Evolutionary conservation across 37 sponge, comb jelly and placozoan genomes (phyloP).

Genomic region (Tethya wilhelma): DNA sequence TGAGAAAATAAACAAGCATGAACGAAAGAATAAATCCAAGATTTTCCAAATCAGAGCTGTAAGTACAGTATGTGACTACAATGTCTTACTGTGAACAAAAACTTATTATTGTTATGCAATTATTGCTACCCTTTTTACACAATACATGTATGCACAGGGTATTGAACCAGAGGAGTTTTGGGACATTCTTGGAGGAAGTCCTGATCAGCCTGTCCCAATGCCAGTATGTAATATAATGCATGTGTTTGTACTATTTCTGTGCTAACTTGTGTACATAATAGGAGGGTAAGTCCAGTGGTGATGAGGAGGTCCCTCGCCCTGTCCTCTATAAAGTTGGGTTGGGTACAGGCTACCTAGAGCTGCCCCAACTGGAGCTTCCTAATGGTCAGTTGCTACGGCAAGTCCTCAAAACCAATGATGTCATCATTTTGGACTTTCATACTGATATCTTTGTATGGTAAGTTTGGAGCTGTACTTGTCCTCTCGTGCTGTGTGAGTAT

Average conservation of each 20-base stretch:
- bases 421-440: slow-evolving; percentile 86
- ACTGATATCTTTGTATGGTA: slow-evolving; percentile 92
- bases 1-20: slow-evolving; percentile 92
- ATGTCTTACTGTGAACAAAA: not conserved
- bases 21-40: slow-evolving; percentile 75
- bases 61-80: not conserved
- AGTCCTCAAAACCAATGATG: slow-evolving; percentile 71
- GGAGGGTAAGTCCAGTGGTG: not conserved
- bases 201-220: slow-evolving; percentile 32
- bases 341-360: slow-evolving; percentile 93
- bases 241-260: too few species aligned
- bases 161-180: slow-evolving; percentile 85
- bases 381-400: slow-evolving; percentile 24
- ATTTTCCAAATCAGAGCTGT: slow-evolving; percentile 60
- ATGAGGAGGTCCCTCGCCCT: not conserved
- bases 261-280: not conserved
- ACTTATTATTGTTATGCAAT: too few species aligned
- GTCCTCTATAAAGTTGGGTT: slow-evolving; percentile 75
- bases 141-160: slow-evolving; percentile 71
- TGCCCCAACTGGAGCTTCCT: slow-evolving; percentile 82
- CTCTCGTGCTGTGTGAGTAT: not conserved
- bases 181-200: slow-evolving; percentile 74
- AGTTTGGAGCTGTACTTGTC: slow-evolving; percentile 14
- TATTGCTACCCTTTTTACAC: too few species aligned
- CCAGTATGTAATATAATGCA: not conserved